Base-by-base conservation (phyloP, 2,113 vertebrate genomes). In the Hydrolagus affinis region DNA sequence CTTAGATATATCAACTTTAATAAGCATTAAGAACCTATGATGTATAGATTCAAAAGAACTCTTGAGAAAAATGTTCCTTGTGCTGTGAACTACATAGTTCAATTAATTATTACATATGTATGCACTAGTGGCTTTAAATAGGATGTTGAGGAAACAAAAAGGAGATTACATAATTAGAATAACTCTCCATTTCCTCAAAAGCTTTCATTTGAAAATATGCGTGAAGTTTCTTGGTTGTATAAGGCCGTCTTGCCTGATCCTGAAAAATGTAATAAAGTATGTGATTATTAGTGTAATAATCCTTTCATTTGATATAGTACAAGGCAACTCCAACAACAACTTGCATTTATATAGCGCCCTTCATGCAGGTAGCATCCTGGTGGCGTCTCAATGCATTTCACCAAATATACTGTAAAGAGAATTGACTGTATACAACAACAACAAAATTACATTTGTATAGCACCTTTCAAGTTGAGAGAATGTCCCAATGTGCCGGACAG, bases 221-320 rank as follows among this genome's bases (percentile, higher is more conserved):
- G 30, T 83, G 80, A 95, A 94, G 89, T 95, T 88, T 86, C 88
- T 73, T 75, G 92, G 92, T 88, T 92, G 92, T 77, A 94, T 91
- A 92, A 94, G 91, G 76, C 92, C 93, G 60, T 88, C 86, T 70
- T 93, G 92, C 11, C 85, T 86, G 0, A 90, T 87, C 89, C 93
- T 94, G 87, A 11, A 92, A 91, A 70, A 86, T 9, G 30, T 69
- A 69, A 85, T 44, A 11, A 59, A 68, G 15, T 6, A 4, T 14
- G 32, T 44, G 62, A 57, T 70, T 15, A 86, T n/a, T 17, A 60
- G 17, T n/a, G 25, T 19, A 44, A 44, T 44, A 44, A n/a, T n/a
- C n/a, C 44, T 44, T 44, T 1, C 44, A 44, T 44, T 44, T 44
- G 44, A 44, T 44, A 44, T 44, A 44, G 44, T 44, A 44, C 44